These are phyloP conservation scores for Pyxicephalus adspersus DNA, from an alignment of 2,113 vertebrate genomes.

Conservation along the genomic window DNA sequence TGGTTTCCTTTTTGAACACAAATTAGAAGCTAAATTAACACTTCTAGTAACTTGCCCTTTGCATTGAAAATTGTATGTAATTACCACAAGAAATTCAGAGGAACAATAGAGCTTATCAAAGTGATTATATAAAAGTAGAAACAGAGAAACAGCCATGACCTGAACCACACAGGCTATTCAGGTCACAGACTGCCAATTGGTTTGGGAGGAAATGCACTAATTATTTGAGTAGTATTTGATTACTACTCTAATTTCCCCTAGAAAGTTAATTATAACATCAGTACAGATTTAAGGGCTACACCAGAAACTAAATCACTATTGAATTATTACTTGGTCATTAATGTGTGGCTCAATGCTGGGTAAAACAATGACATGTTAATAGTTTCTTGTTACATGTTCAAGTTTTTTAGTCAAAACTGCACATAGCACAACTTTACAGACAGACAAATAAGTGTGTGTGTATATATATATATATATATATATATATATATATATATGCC, in stretches of 20 bases:
- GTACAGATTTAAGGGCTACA: background rate
- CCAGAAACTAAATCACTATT: no score
- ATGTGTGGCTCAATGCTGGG: no score
- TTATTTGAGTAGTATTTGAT: background rate
- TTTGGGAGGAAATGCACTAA: background rate
- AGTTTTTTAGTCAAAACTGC: no score
- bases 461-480: no score
- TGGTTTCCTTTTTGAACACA: background rate
- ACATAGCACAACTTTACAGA: no score
- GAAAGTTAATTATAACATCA: background rate
- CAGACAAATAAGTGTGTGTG: no score
- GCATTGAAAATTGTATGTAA: background rate
- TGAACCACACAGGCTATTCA: conserved; percentile 8
- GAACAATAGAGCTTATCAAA: conserved; percentile 38
- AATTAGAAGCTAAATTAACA: conserved; percentile 27
- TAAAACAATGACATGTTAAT: no score
- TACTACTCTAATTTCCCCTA: background rate
- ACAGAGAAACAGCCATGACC: conserved; percentile 1
- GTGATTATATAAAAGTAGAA: conserved; percentile 15
- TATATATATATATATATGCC: no score
- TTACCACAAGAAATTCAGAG: background rate
- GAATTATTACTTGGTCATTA: no score
- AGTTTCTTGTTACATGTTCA: no score
- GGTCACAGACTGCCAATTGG: background rate
- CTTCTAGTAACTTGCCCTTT: conserved; percentile 12